Evolutionary conservation across 2,113 vertebrate species (phyloP).

Genomic region (Crotalus helleri): DNA sequence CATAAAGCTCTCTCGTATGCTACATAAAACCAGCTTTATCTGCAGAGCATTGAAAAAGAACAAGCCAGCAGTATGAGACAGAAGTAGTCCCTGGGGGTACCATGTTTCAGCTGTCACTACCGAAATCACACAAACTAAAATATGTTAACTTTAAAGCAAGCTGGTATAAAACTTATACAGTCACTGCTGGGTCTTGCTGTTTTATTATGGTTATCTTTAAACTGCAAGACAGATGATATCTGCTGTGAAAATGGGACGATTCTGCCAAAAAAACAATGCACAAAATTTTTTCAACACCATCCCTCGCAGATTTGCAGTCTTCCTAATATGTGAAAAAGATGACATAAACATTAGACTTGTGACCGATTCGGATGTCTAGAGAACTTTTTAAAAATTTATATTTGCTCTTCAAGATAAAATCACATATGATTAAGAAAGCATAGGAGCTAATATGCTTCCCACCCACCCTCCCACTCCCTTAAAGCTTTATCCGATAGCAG

Average conservation of each 20-base stretch:
- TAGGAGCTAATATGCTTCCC: neutral
- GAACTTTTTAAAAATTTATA: neutral
- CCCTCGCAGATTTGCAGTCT: neutral
- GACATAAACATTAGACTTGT: neutral
- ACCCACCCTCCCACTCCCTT: no score
- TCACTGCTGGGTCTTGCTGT: conserved; percentile 2
- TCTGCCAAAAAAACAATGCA: neutral
- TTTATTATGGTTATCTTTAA: conserved; percentile 14
- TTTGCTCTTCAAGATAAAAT: neutral
- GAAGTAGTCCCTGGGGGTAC: conserved; percentile 17
- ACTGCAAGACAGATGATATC: conserved; percentile 1
- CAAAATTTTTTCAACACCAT: neutral
- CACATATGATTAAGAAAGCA: neutral
- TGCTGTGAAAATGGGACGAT: neutral
- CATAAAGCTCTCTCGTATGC: neutral
- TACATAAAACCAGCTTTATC: conserved; percentile 12
- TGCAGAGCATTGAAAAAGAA: neutral
- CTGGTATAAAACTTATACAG: conserved; percentile 18
- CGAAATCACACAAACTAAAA: conserved; percentile 25
- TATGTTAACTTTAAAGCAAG: conserved; percentile 33
- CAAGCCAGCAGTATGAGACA: neutral
- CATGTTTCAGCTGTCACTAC: conserved; percentile 20
- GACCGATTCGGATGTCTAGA: neutral
- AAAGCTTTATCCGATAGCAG: neutral
- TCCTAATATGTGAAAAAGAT: neutral